Evolutionary conservation across 1,140 invertebrate species (phyloP), one percentile per base, ranked within the genome.

Genomic region (Theocolax elegans): DNA sequence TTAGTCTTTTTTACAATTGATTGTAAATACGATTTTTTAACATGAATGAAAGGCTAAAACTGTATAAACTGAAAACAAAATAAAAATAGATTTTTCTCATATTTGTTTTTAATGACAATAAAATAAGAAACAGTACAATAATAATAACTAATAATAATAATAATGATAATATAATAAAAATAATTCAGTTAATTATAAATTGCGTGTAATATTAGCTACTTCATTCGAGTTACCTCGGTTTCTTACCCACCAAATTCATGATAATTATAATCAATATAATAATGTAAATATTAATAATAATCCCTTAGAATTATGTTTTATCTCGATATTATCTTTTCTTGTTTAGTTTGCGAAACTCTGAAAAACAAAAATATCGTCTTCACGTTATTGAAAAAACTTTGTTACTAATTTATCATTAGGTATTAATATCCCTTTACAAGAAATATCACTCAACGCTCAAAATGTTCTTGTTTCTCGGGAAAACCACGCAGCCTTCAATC

Each of bases 61-160:
- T 68, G 67, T 49, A 73, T 13, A 71, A 72, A 58, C 67, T 62
- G 46, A 66, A 59, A 71, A 70, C 62, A 71, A 70, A 74, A 73
- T 59, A 74, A 73, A 72, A 67, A 74, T 65, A 48, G 62, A 68
- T 56, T 67, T 73, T 66, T 76, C 64, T 74, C 78, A 81, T 79
- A 80, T 77, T 80, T 74, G 72, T 81, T 83, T 82, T 83, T 84
- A 83, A 79, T 80, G 78, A 82, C 76, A 83, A 83, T 83, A 81
- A 84, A 85, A 82, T 83, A 80, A 81, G 77, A 83, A 85, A 84
- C 80, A 78, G 80, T 83, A 84, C 79, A 84, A 83, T 82, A 79
- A 81, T 82, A 79, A 76, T 79, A 73, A 71, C 59, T 62, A 79
- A 79, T 78, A 75, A 77, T 77, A 76, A 74, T 76, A 51, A 74